Conservation (phyloP, 2,113 vertebrate species). For the Bombycilla garrulus region DNA sequence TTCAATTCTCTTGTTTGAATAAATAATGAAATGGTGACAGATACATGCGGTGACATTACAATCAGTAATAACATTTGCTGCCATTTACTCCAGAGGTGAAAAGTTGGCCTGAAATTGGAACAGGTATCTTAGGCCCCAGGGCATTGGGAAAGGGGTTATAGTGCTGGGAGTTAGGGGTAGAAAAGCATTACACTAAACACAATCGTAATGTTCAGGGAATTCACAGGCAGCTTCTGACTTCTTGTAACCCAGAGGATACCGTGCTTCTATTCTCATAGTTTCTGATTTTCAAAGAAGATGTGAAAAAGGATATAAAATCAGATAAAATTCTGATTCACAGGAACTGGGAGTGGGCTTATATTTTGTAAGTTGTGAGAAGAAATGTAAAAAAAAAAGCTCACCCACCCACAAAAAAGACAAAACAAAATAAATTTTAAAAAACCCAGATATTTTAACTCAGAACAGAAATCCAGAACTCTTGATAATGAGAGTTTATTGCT, state of each 20-base stretch:
- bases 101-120: neutral
- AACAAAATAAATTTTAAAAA: neutral
- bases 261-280: neutral
- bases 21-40: slow-evolving; percentile 12
- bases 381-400: accelerated
- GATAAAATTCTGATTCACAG: neutral
- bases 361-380: neutral
- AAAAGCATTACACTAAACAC: neutral
- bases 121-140: neutral
- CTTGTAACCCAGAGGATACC: neutral
- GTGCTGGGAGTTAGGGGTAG: neutral
- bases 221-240: neutral
- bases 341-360: neutral
- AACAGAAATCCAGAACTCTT: neutral
- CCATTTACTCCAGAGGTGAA: neutral
- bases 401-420: neutral
- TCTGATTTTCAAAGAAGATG: neutral
- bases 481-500: neutral
- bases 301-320: neutral
- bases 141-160: neutral
- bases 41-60: neutral
- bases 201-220: neutral
- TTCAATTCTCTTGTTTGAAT: neutral
- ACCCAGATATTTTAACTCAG: neutral
- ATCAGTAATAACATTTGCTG: slow-evolving; percentile 13